Evolutionary conservation across 1,140 invertebrate species (phyloP).

Genomic region (Drosophila pallidifrons): DNA sequence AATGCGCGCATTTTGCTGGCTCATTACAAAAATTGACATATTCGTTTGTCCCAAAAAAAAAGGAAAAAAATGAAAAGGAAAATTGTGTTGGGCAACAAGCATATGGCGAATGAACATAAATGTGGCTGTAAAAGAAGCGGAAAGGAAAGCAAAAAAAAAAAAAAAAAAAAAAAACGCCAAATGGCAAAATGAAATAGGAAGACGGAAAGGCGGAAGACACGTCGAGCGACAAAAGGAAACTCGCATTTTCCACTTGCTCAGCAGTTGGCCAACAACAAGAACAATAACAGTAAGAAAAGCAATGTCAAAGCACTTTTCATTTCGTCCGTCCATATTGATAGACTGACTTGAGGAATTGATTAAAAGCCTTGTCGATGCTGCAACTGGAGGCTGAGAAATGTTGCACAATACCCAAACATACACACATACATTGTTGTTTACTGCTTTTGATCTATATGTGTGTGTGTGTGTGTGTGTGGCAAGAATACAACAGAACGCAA

Average conservation of each 20-base stretch:
- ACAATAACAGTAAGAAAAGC: constrained; percentile 33
- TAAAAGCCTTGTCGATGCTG: constrained; percentile 69
- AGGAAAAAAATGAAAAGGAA: neutral
- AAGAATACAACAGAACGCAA: constrained; percentile 4
- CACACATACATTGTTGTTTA: constrained; percentile 28
- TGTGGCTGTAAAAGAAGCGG: constrained; percentile 34
- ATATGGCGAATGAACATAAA: constrained; percentile 34
- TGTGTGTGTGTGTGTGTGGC: neutral
- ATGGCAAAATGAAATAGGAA: constrained; percentile 36
- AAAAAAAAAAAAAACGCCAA: constrained; percentile 32
- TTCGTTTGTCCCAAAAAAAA: constrained; percentile 13
- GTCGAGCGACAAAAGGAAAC: constrained; percentile 60
- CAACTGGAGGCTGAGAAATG: constrained; percentile 51
- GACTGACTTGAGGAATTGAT: constrained; percentile 72
- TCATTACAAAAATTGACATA: constrained; percentile 74
- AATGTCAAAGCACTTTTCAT: constrained; percentile 46
- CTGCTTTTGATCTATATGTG: constrained; percentile 68
- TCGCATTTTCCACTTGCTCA: constrained; percentile 72
- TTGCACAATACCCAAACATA: constrained; percentile 1
- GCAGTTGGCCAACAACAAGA: constrained; percentile 40
- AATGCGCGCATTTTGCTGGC: constrained; percentile 38
- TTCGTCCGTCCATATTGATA: constrained; percentile 55
- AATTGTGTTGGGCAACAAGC: constrained; percentile 17
- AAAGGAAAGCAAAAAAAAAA: constrained; percentile 25
- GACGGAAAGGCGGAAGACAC: constrained; percentile 42